Conservation (phyloP, 2,888 invertebrate species). For the Gortyna flavago region DNA sequence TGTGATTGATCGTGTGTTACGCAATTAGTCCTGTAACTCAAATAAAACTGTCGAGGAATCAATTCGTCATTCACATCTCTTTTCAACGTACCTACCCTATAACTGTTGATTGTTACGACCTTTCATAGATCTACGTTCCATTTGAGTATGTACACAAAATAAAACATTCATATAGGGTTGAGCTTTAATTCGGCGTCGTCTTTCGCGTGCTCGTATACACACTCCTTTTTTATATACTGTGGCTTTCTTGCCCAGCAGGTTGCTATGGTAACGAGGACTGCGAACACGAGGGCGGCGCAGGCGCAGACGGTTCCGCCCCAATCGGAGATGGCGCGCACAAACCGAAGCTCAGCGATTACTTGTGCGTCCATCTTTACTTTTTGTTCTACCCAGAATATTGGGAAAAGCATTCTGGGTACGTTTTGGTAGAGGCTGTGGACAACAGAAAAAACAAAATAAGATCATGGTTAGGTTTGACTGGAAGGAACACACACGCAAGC, state of each 20-base stretch:
- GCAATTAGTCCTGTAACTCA: not conserved
- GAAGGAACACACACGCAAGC: not conserved
- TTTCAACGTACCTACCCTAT: constrained; percentile 24
- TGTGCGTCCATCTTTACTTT: constrained; percentile 90
- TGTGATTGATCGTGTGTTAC: not conserved
- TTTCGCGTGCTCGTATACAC: constrained; percentile 72
- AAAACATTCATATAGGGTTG: constrained; percentile 75
- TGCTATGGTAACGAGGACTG: constrained; percentile 85
- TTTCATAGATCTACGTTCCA: constrained; percentile 61
- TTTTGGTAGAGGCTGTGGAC: constrained; percentile 91
- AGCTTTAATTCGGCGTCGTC: constrained; percentile 84
- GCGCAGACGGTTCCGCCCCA: constrained; percentile 84
- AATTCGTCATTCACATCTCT: not conserved
- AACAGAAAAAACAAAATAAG: constrained; percentile 3
- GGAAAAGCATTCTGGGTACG: constrained; percentile 92
- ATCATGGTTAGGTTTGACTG: not conserved
- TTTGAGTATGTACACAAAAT: constrained; percentile 49
- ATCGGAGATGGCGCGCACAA: constrained; percentile 79
- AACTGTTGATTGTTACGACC: constrained; percentile 20
- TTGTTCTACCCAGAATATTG: constrained; percentile 95
- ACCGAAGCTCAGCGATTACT: constrained; percentile 88
- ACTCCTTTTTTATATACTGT: constrained; percentile 73
- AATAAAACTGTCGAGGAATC: constrained; percentile 12
- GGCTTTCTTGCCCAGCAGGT: constrained; percentile 75
- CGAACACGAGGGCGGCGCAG: constrained; percentile 86